Base-by-base conservation (phyloP, 2,113 vertebrate genomes). In the Apaloderma vittatum region DNA sequence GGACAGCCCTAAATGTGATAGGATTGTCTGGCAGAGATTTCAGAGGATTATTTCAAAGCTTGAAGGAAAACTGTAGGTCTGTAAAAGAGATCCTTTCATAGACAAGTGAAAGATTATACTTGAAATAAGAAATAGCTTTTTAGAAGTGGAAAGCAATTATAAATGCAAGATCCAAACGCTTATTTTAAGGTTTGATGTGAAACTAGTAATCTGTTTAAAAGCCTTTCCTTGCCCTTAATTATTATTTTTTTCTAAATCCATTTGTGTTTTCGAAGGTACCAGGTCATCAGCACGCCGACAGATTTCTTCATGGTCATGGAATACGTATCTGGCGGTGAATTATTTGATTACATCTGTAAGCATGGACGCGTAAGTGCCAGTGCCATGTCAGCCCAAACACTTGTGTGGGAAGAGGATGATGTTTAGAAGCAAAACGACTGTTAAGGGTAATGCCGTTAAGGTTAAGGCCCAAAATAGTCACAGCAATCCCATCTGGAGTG, bases 231-330 rank as follows among this genome's bases (percentile, higher is more conserved):
- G 3, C 30, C 72, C 49, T 76, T 73, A 20, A 43, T 62, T 45
- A 52, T 40, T 9, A 5, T 16, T 12, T 68, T 54, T 72, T 65
- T 59, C 15, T 8, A 45, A 66, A 77, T 58, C 70, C 9, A 1
- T 71, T 58, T 88, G 68, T 93, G 23, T 94, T 93, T 96, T 93
- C 91, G 91, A 94, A 99, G 99, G 97, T 99, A 99, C 97, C 99
- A 99, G 97, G 99, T 99, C 94, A 99, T 99, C 97, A 99, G 99
- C 92, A 99, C 99, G 0, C 99, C 99, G 7, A 99, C 99, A 11
- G 99, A 99, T 91, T 99, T 99, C 98, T 99, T 99, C 97, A 99
- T 99, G 99, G 99, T 99, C 46, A 99, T 99, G 99, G 99, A 99
- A 74, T 99, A 99, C 11, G 99, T 99, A 57, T 99, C 99, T 5